Evolutionary conservation across 2,888 invertebrate species (phyloP), one percentile per base, ranked within the genome.

Genomic region (Peribatodes rhomboidaria): DNA sequence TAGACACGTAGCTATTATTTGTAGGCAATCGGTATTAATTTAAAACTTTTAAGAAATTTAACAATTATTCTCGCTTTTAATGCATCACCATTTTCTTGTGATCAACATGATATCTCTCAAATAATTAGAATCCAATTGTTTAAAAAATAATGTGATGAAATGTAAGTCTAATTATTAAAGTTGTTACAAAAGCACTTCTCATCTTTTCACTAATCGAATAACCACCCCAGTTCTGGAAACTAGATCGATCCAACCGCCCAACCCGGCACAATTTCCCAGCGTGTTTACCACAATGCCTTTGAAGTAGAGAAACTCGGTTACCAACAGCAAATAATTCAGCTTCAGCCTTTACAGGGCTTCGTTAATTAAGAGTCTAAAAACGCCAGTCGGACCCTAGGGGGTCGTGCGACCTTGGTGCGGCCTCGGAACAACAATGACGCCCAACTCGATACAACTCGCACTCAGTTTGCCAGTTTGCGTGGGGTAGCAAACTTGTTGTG

Each of bases 291-390:
- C 14, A 4, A 47, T 33, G 16, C 27, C 9, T 47, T 33, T 49
- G 33, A 33, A 11, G 33, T 33, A 16, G 33, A 16, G 31, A 14
- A 47, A 49, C 31, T 49, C 33, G 31, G 49, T 53, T 53, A 14
- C 14, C 13, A 35, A 16, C 31, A 37, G 18, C 37, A n/a, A 52
- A 53, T 53, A 39, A n/a, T 37, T 35, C 35, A 20, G 35, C 8
- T 14, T 14, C 53, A 22, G 35, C 18, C 11, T 46, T 33, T 22
- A 16, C 35, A 56, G 18, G 22, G 61, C 22, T 62, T 52, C 31
- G 37, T 62, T 62, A 62, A 62, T 62, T 62, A 62, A 62, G 61
- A 18, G 27, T 14, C 9, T 33, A 56, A 33, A 35, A 55, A 61
- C 49, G 4, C 20, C 47, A 61, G 54, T 47, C 49, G 39, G 47